phyloP scores from a whole-genome alignment of 2,113 vertebrate species.

The Neoarius graeffei region DNA sequence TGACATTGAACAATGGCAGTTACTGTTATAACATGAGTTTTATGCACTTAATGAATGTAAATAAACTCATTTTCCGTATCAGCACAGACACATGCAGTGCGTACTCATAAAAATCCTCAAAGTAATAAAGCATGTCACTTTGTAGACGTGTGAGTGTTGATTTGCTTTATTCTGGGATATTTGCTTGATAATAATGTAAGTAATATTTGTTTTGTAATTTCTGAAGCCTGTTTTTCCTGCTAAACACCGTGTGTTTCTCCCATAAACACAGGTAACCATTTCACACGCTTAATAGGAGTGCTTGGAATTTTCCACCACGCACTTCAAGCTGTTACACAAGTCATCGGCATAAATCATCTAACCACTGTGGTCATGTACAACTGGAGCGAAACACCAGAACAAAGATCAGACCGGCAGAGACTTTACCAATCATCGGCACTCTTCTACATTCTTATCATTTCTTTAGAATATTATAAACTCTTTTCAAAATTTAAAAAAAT shows the following conservation, averaged over 20 bases:
- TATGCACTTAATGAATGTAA: background rate
- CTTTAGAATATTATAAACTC: background rate
- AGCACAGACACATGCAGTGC: background rate
- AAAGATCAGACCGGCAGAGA: background rate
- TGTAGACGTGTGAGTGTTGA: background rate
- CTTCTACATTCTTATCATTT: background rate
- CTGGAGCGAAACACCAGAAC: constrained; percentile 11
- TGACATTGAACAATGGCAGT: background rate
- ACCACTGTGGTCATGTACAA: background rate
- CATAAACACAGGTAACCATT: constrained; percentile 31
- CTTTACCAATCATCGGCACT: background rate
- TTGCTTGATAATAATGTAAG: background rate
- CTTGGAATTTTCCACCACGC: constrained; percentile 27
- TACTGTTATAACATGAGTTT: background rate
- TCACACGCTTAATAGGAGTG: background rate
- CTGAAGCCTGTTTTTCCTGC: background rate
- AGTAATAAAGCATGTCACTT: background rate
- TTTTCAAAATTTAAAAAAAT: background rate
- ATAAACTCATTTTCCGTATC: background rate
- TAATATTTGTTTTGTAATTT: constrained; percentile 6
- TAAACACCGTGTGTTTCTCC: background rate
- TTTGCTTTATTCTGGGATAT: background rate
- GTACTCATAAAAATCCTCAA: background rate
- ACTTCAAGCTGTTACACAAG: constrained; percentile 1
- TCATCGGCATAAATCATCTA: constrained; percentile 23